Evolutionary conservation across 2,888 invertebrate genomes (phyloP).

Genomic region (Lutraria lutraria): DNA sequence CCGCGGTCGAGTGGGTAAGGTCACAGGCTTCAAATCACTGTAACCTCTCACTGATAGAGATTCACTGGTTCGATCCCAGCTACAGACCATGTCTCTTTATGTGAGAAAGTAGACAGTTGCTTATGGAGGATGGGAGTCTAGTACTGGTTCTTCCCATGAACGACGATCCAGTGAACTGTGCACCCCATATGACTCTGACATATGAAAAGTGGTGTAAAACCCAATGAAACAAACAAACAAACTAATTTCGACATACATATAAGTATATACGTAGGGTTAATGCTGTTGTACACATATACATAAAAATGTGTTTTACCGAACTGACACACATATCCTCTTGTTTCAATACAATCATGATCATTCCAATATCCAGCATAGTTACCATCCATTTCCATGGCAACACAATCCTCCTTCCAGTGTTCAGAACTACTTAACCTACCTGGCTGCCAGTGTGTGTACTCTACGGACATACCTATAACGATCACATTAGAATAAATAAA

Average conservation of each 20-base stretch:
- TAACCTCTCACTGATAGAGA: too few species aligned
- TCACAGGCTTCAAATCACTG: too few species aligned
- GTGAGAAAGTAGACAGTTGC: too few species aligned
- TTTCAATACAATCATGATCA: background rate
- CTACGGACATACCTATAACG: background rate
- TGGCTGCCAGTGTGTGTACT: background rate
- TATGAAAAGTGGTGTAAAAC: too few species aligned
- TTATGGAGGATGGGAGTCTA: background rate
- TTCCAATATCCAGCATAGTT: background rate
- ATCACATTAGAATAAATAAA: background rate
- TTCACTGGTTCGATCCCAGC: too few species aligned
- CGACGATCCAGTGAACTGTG: background rate
- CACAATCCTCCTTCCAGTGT: conserved; percentile 18
- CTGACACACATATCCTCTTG: conserved; percentile 2
- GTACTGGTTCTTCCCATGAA: background rate
- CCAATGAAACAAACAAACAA: background rate
- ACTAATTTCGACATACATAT: background rate
- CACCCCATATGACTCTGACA: background rate
- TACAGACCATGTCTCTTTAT: too few species aligned
- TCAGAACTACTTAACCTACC: background rate
- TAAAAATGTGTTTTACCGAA: background rate
- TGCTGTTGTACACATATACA: background rate
- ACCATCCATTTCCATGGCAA: conserved; percentile 23
- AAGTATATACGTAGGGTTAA: background rate
- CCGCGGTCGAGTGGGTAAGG: too few species aligned